phyloP scores from a whole-genome alignment of 2,113 vertebrate species.

The Raja brachyura region DNA sequence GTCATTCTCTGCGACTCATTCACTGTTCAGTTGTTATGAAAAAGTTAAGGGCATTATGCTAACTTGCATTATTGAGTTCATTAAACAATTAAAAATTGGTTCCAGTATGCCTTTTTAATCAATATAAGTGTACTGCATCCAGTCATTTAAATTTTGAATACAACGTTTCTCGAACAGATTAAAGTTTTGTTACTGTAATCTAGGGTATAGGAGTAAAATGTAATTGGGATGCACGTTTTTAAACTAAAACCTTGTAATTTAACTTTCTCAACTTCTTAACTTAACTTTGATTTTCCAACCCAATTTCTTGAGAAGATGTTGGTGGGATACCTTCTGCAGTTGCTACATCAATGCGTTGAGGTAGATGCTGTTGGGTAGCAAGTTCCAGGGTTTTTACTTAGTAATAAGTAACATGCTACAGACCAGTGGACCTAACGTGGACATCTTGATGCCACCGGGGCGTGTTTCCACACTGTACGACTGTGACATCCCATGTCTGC shows the following conservation, averaged over 20 bases:
- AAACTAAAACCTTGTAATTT: not conserved
- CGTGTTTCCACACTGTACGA: too few relatives aligned
- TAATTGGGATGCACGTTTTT: not conserved
- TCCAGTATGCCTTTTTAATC: not conserved
- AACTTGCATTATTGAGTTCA: not conserved
- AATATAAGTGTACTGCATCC: not conserved
- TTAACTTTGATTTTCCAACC: not conserved
- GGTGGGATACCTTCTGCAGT: not conserved
- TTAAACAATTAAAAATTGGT: not conserved
- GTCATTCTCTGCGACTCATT: not conserved
- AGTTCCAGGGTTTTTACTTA: not conserved
- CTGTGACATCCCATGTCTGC: too few relatives aligned
- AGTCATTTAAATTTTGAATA: not conserved
- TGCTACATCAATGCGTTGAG: not conserved
- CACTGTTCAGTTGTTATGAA: not conserved
- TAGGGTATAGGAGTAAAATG: not conserved
- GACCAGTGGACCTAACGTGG: too few relatives aligned
- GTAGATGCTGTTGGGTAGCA: not conserved
- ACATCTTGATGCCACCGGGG: too few relatives aligned
- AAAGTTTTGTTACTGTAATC: not conserved
- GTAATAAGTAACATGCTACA: too few relatives aligned
- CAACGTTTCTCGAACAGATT: not conserved
- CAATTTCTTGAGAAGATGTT: not conserved
- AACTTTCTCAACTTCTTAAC: not conserved
- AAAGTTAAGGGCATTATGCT: not conserved